Conservation (phyloP, 1,140 invertebrate species). For the Elymnias hypermnestra region DNA sequence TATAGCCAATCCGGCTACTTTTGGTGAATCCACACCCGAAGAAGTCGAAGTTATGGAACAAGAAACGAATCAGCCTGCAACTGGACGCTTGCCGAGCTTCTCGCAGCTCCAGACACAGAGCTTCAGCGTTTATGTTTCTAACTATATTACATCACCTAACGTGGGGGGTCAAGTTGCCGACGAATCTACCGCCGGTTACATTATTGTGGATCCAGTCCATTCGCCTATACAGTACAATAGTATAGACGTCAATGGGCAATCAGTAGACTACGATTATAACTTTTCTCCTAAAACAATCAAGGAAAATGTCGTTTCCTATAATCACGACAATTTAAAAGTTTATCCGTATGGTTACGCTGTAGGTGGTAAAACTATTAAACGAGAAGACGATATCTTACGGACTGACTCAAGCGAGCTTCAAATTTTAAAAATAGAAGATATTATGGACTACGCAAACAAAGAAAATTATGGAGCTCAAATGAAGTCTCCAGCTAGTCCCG, state of each 20-base stretch:
- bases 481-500: constrained; percentile 69
- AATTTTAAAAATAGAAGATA: constrained; percentile 66
- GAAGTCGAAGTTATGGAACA: constrained; percentile 66
- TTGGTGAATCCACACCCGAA: constrained; percentile 78
- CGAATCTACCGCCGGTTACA: constrained; percentile 72
- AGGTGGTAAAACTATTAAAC: constrained; percentile 62
- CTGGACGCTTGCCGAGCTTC: constrained; percentile 79
- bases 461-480: constrained; percentile 72
- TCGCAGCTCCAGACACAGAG: constrained; percentile 78
- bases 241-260: constrained; percentile 50
- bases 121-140: constrained; percentile 76
- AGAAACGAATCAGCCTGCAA: constrained; percentile 70
- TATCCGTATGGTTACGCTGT: constrained; percentile 57
- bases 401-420: constrained; percentile 56
- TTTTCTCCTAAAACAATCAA: constrained; percentile 46
- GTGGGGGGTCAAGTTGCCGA: constrained; percentile 84
- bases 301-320: constrained; percentile 42
- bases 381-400: constrained; percentile 43
- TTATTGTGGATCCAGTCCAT: constrained; percentile 59
- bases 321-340: constrained; percentile 48
- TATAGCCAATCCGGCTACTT: constrained; percentile 82
- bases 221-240: constrained; percentile 59
- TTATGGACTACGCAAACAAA: constrained; percentile 72
- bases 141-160: constrained; percentile 77
- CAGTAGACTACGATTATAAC: constrained; percentile 52